These are phyloP conservation scores for Turnix velox DNA, from an alignment of 2,113 vertebrate genomes.

Conservation along the genomic window DNA sequence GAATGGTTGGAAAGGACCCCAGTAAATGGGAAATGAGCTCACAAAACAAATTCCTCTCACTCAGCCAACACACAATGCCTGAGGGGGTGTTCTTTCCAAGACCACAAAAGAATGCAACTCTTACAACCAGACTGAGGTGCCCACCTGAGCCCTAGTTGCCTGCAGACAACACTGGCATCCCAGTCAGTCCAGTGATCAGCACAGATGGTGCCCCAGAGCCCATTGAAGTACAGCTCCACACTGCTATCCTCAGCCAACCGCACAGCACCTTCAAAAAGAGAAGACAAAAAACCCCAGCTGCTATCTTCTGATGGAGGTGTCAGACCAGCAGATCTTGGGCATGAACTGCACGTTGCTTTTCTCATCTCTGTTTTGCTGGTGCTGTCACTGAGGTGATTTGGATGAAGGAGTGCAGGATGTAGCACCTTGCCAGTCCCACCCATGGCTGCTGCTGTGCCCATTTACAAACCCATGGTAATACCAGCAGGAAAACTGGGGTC, in stretches of 20 bases:
- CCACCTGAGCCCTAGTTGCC: slow-evolving; percentile 85
- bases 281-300: neutral
- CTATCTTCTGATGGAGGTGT: neutral
- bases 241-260: slow-evolving; percentile 78
- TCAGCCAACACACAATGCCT: neutral
- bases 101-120: fast-evolving
- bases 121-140: neutral
- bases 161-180: slow-evolving; percentile 88
- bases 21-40: neutral
- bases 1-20: neutral
- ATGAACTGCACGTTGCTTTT: neutral
- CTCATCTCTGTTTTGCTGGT: neutral
- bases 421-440: neutral
- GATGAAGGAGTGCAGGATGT: neutral
- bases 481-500: neutral
- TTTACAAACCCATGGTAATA: neutral
- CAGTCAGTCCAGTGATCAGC: slow-evolving; percentile 84
- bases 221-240: slow-evolving; percentile 82
- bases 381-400: neutral
- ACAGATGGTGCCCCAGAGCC: slow-evolving; percentile 87
- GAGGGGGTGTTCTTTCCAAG: neutral
- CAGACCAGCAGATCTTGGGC: neutral
- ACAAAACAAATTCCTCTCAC: neutral
- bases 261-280: slow-evolving; percentile 73
- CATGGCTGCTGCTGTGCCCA: neutral